Conservation (phyloP, 2,888 invertebrate genomes). For the Amphipoea oculea region DNA sequence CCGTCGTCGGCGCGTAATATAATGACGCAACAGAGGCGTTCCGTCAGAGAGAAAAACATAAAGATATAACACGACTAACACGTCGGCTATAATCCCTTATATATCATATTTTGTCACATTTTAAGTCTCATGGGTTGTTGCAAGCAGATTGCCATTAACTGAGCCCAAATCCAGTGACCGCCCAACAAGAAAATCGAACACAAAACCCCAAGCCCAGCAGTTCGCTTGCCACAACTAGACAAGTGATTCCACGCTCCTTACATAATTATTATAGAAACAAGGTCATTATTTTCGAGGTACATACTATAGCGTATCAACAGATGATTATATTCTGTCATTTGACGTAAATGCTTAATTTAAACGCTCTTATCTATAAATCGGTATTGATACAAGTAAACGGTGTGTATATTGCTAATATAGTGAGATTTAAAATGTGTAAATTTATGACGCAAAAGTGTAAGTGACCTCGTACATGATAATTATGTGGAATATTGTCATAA, state of each 20-base stretch:
- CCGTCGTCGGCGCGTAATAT: too few species aligned
- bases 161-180: not conserved
- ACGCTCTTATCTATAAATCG: slow-evolving; percentile 40
- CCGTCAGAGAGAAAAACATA: too few species aligned
- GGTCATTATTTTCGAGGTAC: not conserved
- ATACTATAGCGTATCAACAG: slow-evolving; percentile 10
- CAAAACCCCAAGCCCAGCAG: not conserved
- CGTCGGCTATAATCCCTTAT: too few species aligned
- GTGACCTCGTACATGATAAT: slow-evolving; percentile 45
- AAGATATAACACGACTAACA: too few species aligned
- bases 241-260: not conserved
- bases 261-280: not conserved
- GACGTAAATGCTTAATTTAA: slow-evolving; percentile 38
- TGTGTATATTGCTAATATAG: slow-evolving; percentile 23
- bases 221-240: not conserved
- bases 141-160: not conserved
- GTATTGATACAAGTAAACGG: slow-evolving; percentile 26
- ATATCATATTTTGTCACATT: not conserved
- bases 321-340: slow-evolving; percentile 38
- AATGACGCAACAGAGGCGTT: too few species aligned
- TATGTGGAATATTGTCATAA: slow-evolving; percentile 15
- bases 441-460: slow-evolving; percentile 57
- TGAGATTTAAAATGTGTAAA: slow-evolving; percentile 12
- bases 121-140: not conserved
- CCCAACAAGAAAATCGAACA: not conserved